Percentiles rank a stretch among this genome's conserved stretches.
Conservation (phyloP, 1,140 invertebrate species). For the Drosophila tristis region DNA sequence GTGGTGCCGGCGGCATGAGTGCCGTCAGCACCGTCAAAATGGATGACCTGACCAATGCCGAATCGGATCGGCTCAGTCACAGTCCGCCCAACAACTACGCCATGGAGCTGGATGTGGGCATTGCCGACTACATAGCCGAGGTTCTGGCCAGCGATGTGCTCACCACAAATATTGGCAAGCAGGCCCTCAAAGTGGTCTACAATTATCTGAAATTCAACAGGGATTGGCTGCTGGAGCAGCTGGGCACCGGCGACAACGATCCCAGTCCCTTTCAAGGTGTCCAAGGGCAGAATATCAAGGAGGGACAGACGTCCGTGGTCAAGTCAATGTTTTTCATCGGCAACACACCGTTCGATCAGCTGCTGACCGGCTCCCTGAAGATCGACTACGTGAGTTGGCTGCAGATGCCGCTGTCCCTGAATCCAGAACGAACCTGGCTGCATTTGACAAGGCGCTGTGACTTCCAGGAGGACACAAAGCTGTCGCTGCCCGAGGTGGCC, state of each 20-base stretch:
- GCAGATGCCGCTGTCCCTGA: slow-evolving; percentile 86
- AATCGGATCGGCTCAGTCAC: slow-evolving; percentile 72
- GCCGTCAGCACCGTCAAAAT: slow-evolving; percentile 80
- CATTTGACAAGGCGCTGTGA: slow-evolving; percentile 85
- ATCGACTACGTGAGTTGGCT: slow-evolving; percentile 86
- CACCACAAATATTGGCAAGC: slow-evolving; percentile 85
- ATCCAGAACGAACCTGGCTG: slow-evolving; percentile 85
- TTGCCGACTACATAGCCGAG: slow-evolving; percentile 85
- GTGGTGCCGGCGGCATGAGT: slow-evolving; percentile 66
- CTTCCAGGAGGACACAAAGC: slow-evolving; percentile 84
- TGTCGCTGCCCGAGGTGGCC: slow-evolving; percentile 81
- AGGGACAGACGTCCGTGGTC: slow-evolving; percentile 86
- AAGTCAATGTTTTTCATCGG: slow-evolving; percentile 92
- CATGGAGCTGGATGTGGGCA: slow-evolving; percentile 84
- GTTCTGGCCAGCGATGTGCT: slow-evolving; percentile 86
- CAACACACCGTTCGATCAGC: slow-evolving; percentile 88
- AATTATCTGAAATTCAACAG: slow-evolving; percentile 88
- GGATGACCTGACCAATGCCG: slow-evolving; percentile 73
- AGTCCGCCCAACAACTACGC: slow-evolving; percentile 80
- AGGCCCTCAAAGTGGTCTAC: slow-evolving; percentile 86
- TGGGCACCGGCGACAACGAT: slow-evolving; percentile 85
- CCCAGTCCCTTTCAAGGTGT: slow-evolving; percentile 74
- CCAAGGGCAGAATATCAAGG: slow-evolving; percentile 84
- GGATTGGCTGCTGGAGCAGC: slow-evolving; percentile 87
- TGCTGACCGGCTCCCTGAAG: slow-evolving; percentile 85